Evolutionary conservation across 2,797 vertebrate species (phyloP).

Genomic region (Lepus townsendii): DNA sequence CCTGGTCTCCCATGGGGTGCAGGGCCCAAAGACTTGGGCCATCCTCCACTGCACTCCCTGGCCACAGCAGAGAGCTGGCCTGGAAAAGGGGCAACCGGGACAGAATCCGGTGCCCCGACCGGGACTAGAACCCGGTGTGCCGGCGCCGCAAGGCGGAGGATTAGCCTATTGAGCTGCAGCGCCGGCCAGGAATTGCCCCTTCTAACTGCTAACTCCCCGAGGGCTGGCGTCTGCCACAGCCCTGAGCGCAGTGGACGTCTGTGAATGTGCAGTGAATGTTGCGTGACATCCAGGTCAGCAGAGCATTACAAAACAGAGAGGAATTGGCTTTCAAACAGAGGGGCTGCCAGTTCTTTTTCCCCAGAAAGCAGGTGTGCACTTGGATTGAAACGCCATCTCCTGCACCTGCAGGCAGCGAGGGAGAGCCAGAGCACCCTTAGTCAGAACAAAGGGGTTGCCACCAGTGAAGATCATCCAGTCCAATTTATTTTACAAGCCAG

Average conservation of each 20-base stretch:
- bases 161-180: too few species aligned
- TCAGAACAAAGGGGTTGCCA: constrained; percentile 1
- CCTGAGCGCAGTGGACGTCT: neutral
- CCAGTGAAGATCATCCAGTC: neutral
- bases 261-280: neutral
- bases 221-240: neutral
- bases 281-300: constrained; percentile 6
- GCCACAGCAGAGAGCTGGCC: too few species aligned
- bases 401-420: neutral
- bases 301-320: constrained; percentile 18
- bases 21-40: too few species aligned
- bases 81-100: too few species aligned
- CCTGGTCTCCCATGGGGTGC: too few species aligned
- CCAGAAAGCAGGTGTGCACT: neutral
- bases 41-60: too few species aligned
- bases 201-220: neutral
- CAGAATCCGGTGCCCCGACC: too few species aligned
- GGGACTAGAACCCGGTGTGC: too few species aligned
- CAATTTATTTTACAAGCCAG: neutral
- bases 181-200: neutral
- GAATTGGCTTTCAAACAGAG: constrained; percentile 53
- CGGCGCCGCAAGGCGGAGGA: too few species aligned
- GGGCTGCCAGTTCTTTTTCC: neutral
- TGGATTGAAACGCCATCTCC: neutral
- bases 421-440: neutral